These are phyloP conservation scores for Melinaea marsaeus DNA, from an alignment of 2,888 invertebrate species.

Conservation along the genomic window DNA sequence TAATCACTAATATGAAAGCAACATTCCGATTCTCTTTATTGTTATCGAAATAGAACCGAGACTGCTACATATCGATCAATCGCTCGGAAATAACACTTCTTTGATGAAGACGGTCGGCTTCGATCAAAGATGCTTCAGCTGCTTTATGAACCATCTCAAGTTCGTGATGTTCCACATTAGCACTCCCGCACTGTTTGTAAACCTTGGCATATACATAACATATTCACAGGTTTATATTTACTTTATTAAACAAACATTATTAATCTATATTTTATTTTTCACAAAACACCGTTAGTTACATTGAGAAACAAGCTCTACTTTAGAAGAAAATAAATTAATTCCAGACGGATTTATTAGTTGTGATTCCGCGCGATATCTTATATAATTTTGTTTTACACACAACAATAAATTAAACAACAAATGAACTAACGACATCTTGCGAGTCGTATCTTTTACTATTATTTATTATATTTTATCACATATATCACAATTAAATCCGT, in stretches of 20 bases:
- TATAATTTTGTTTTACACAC: conserved; percentile 11
- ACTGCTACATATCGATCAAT: conserved; percentile 51
- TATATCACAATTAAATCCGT: not conserved
- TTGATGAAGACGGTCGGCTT: conserved; percentile 49
- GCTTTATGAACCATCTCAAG: conserved; percentile 48
- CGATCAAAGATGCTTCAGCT: conserved; percentile 50
- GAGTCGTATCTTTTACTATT: conserved; percentile 18
- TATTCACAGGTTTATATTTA: too few species aligned
- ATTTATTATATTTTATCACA: conserved; percentile 17
- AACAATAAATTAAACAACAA: conserved; percentile 19
- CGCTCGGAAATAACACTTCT: conserved; percentile 51
- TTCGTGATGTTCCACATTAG: conserved; percentile 29
- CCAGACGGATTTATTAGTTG: conserved; percentile 14
- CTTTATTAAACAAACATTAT: not conserved
- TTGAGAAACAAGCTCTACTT: conserved; percentile 6
- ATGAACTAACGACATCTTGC: conserved; percentile 14
- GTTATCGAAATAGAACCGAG: conserved; percentile 37
- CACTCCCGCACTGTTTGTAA: not conserved
- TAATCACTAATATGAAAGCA: conserved; percentile 10
- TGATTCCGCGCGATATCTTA: conserved; percentile 1
- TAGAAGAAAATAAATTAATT: conserved; percentile 20
- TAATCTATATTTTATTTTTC: not conserved
- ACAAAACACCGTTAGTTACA: not conserved
- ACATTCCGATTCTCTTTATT: conserved; percentile 27
- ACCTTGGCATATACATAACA: too few species aligned